Evolutionary conservation across 2,888 invertebrate species (phyloP).

Genomic region (Epicampocera succincta): DNA sequence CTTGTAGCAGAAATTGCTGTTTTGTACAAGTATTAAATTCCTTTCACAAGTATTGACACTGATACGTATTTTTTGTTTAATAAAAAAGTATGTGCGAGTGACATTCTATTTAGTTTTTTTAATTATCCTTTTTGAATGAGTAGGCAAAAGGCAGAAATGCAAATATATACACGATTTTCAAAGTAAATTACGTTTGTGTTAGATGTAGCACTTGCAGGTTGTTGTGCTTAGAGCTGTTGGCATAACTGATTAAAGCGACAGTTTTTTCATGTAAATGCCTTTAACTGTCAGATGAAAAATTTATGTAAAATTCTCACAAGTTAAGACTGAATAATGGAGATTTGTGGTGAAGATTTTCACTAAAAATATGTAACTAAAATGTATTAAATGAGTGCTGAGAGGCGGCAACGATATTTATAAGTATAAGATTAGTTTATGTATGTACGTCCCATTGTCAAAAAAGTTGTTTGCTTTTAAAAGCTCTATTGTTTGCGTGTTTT

Average conservation of each 20-base stretch:
- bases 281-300: background rate
- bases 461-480: too few relatives aligned
- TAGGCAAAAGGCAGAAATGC: slow-evolving; percentile 9
- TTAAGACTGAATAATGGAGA: background rate
- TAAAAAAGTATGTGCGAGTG: slow-evolving; percentile 1
- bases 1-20: slow-evolving; percentile 27
- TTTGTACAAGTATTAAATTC: background rate
- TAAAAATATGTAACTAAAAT: too few relatives aligned
- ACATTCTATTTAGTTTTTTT: slow-evolving; percentile 14
- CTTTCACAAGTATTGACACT: slow-evolving; percentile 19
- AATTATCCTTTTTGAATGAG: slow-evolving; percentile 25
- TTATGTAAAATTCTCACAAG: background rate
- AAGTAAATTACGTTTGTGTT: too few relatives aligned
- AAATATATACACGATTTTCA: background rate
- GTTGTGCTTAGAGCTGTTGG: slow-evolving; percentile 24
- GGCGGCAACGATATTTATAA: too few relatives aligned
- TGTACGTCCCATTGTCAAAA: too few relatives aligned
- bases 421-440: too few relatives aligned
- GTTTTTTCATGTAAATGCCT: slow-evolving; percentile 16
- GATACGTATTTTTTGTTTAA: slow-evolving; percentile 6
- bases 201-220: background rate
- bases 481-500: too few relatives aligned
- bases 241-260: slow-evolving; percentile 26
- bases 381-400: too few relatives aligned
- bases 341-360: too few relatives aligned